Evolutionary conservation across 2,797 vertebrate genomes (phyloP).

Genomic region (Sphenopsis melanotis): DNA sequence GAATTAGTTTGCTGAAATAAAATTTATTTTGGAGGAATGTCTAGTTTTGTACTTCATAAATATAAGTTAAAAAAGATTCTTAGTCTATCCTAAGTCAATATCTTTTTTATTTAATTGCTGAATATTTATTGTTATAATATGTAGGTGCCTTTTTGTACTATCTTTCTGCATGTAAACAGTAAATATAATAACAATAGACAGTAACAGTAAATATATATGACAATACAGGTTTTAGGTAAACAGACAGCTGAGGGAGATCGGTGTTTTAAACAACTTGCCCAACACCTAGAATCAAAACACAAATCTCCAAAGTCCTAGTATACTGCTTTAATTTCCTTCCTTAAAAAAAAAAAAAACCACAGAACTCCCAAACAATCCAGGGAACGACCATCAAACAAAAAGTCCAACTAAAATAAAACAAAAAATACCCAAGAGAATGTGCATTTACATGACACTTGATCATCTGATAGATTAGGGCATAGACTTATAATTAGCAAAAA

Average conservation of each 20-base stretch:
- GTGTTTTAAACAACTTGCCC: background rate
- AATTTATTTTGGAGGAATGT: background rate
- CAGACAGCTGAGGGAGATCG: background rate
- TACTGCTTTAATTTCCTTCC: background rate
- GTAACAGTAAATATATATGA: background rate
- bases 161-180: background rate
- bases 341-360: background rate
- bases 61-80: background rate
- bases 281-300: background rate
- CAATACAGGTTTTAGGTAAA: background rate
- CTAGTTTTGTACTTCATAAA: background rate
- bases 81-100: background rate
- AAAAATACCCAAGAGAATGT: background rate
- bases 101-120: background rate
- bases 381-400: background rate
- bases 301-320: background rate
- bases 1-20: background rate
- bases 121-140: background rate
- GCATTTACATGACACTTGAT: background rate
- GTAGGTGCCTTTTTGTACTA: background rate
- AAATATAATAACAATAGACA: background rate
- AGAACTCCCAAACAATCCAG: background rate
- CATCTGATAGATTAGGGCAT: background rate
- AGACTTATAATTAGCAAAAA: background rate
- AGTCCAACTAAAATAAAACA: background rate